Evolutionary conservation across 2,113 vertebrate genomes (phyloP).

Genomic region (Ia io): DNA sequence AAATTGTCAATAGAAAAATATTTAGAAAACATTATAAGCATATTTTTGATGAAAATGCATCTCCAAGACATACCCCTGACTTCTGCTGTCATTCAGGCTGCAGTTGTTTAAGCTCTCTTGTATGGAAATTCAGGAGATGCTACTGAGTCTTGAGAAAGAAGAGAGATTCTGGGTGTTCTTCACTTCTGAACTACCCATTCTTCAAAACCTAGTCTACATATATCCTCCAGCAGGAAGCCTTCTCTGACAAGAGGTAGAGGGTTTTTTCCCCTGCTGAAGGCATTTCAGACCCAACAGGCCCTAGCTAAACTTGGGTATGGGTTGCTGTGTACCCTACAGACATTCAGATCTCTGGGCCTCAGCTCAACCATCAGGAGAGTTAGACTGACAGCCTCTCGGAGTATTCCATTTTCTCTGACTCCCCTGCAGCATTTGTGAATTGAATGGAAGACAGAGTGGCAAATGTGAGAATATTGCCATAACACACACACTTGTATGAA

Average conservation of each 20-base stretch:
- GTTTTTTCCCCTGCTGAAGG: background rate
- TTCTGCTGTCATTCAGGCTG: background rate
- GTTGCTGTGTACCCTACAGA: background rate
- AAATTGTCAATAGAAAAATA: constrained; percentile 1
- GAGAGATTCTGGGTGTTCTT: background rate
- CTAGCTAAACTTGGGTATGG: background rate
- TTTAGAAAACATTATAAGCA: background rate
- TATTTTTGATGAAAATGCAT: background rate
- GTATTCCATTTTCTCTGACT: background rate
- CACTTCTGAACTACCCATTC: background rate
- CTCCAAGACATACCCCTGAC: background rate
- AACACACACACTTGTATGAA: background rate
- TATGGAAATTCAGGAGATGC: background rate
- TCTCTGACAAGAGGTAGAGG: background rate
- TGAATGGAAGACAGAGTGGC: background rate
- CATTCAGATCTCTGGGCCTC: background rate
- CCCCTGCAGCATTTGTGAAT: background rate
- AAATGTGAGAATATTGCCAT: constrained; percentile 1
- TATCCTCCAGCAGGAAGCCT: background rate
- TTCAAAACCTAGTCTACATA: background rate
- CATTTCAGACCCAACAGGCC: background rate
- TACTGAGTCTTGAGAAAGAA: background rate
- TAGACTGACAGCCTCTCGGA: background rate
- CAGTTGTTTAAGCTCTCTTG: background rate
- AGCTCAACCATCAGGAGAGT: background rate